These are phyloP conservation scores for Glaucomys volans DNA, from an alignment of 2,113 vertebrate species.

Conservation along the genomic window DNA sequence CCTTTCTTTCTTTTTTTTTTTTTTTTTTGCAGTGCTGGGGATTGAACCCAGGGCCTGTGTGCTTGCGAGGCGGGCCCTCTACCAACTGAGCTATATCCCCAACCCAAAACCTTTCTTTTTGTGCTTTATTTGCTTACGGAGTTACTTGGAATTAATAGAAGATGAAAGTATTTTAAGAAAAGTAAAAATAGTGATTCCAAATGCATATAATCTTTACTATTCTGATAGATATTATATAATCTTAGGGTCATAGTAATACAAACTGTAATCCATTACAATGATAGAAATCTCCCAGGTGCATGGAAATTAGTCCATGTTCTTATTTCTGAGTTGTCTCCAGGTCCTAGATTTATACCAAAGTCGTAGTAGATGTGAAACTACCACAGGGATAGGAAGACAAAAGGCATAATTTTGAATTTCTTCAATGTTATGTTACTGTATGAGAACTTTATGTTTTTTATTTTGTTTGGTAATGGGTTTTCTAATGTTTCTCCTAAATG, in stretches of 20 bases:
- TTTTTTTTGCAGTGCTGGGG: too few species aligned
- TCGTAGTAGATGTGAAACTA: not conserved
- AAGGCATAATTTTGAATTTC: not conserved
- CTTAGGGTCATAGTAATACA: not conserved
- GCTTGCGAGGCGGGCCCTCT: too few species aligned
- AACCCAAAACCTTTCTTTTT: not conserved
- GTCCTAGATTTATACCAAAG: not conserved
- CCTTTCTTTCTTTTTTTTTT: too few species aligned
- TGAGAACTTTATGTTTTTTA: not conserved
- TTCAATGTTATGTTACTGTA: not conserved
- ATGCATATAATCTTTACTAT: not conserved
- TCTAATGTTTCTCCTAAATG: slow-evolving; percentile 9
- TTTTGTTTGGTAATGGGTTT: not conserved
- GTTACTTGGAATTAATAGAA: not conserved
- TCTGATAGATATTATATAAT: not conserved
- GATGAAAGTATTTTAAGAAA: not conserved
- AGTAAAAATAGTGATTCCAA: slow-evolving; percentile 16
- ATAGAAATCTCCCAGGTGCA: not conserved
- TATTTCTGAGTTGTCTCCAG: slow-evolving; percentile 23
- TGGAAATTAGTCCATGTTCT: not conserved
- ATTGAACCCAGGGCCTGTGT: too few species aligned
- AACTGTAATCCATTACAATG: not conserved
- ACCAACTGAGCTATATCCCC: too few species aligned
- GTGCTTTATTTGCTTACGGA: not conserved
- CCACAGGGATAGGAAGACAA: not conserved